Conservation (phyloP, 2,888 invertebrate genomes). For the Eupsilia transversa region DNA sequence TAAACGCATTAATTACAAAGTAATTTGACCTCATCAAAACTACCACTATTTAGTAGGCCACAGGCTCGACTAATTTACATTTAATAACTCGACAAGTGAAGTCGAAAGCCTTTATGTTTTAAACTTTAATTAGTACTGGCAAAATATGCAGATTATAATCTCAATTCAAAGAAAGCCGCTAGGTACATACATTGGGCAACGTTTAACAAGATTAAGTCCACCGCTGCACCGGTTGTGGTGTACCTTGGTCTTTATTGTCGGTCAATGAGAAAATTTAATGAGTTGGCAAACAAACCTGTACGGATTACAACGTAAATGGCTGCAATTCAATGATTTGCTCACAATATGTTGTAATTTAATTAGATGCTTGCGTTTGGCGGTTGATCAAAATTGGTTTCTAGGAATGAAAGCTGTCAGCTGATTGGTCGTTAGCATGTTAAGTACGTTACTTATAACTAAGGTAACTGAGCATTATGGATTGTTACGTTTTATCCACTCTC, state of each 20-base stretch:
- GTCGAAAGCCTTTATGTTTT: conserved; percentile 15
- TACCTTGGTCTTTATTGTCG: conserved; percentile 61
- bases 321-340: conserved; percentile 34
- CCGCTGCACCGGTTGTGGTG: conserved; percentile 35
- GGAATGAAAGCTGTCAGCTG: not conserved
- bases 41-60: not conserved
- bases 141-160: conserved; percentile 45
- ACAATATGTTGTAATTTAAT: conserved; percentile 43
- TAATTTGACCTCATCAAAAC: conserved; percentile 10
- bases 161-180: conserved; percentile 45
- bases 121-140: not conserved
- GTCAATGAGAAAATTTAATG: conserved; percentile 54
- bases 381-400: conserved; percentile 32
- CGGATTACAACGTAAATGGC: conserved; percentile 34
- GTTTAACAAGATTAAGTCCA: conserved; percentile 38
- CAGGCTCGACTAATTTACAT: not conserved
- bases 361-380: conserved; percentile 9
- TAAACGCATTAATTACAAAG: conserved; percentile 20
- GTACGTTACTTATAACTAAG: not conserved
- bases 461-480: not conserved
- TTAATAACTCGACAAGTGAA: not conserved
- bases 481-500: not conserved
- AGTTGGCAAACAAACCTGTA: conserved; percentile 55
- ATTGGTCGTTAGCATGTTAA: not conserved
- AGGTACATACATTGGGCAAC: conserved; percentile 46